A percentile compares a stretch with the other conserved stretches of the same genome.
Conservation (phyloP, 2,113 vertebrate genomes). For the Tringa solitaria region DNA sequence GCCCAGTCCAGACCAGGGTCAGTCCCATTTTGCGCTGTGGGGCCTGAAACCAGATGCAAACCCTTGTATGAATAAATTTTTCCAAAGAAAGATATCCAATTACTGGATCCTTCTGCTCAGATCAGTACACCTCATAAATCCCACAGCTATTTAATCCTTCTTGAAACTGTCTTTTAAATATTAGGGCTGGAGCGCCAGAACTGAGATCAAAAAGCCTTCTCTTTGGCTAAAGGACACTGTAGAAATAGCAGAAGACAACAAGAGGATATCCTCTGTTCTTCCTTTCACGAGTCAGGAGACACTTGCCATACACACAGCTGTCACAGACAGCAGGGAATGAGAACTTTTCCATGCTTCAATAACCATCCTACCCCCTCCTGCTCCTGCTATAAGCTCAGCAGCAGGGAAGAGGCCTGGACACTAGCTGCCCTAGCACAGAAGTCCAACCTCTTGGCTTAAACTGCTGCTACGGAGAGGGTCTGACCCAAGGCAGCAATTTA, state of each 20-base stretch:
- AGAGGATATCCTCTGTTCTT: neutral
- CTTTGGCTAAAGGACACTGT: neutral
- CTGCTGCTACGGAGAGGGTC: accelerated
- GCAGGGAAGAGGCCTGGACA: neutral
- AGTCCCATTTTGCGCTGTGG: neutral
- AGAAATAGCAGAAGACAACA: neutral
- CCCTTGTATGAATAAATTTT: neutral
- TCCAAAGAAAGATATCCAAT: neutral
- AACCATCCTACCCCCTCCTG: neutral
- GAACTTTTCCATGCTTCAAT: neutral
- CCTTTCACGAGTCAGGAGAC: neutral
- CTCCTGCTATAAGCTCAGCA: neutral
- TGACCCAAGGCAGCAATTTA: neutral
- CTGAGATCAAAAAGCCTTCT: neutral
- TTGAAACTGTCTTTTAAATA: neutral
- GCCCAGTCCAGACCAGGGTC: neutral
- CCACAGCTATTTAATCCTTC: neutral
- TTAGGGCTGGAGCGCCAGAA: neutral
- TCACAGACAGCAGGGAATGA: neutral
- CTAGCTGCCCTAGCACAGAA: neutral
- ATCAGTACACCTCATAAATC: neutral
- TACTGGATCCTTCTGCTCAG: neutral
- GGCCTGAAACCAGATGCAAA: neutral
- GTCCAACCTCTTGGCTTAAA: neutral
- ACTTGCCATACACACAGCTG: neutral